A percentile compares a stretch with the other conserved stretches of the same genome.
These are phyloP conservation scores for Umimayanthus kanabou DNA, from an alignment of 92 coral and sea anemone species.

Conservation along the genomic window DNA sequence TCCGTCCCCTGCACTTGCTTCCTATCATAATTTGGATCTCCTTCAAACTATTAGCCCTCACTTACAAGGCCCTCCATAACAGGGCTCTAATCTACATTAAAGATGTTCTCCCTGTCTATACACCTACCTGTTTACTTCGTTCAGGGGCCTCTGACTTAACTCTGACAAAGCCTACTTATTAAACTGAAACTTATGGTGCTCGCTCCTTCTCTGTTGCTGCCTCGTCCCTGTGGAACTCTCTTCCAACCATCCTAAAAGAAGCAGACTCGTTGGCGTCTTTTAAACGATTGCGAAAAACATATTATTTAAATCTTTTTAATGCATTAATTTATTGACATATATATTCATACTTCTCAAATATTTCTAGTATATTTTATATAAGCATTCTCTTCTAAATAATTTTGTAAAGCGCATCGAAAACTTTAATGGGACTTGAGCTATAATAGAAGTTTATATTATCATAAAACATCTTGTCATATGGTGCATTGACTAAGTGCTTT, in stretches of 20 bases:
- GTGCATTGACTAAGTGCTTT: too few species aligned
- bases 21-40: neutral
- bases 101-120: constrained; percentile 11
- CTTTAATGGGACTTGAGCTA: too few species aligned
- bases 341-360: neutral
- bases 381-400: too few species aligned
- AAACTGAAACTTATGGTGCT: neutral
- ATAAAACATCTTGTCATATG: too few species aligned
- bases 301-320: neutral
- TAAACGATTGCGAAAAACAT: neutral
- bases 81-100: neutral
- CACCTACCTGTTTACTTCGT: neutral
- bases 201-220: neutral
- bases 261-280: neutral
- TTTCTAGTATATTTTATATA: too few species aligned
- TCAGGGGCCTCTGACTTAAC: constrained; percentile 8
- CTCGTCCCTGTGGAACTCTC: neutral
- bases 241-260: neutral
- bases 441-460: too few species aligned
- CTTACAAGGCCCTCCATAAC: constrained; percentile 18
- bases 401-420: too few species aligned
- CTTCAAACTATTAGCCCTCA: neutral
- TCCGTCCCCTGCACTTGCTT: constrained; percentile 5
- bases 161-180: constrained; percentile 11
- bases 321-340: neutral